phyloP scores from a whole-genome alignment of 2,888 invertebrate genomes.

The Pycnomerus fuliginosus region DNA sequence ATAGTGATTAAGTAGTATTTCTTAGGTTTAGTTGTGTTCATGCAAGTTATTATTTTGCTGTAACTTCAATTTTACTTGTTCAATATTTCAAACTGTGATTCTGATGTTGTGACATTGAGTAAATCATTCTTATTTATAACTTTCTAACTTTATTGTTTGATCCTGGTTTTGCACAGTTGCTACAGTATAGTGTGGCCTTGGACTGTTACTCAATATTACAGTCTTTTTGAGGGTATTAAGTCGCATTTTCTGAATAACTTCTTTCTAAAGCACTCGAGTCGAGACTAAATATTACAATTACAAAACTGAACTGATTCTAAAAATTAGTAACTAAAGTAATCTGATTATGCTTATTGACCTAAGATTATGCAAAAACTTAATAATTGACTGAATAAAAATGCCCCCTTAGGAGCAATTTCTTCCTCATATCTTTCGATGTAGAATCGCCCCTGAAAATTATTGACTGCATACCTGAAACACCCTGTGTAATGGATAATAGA shows the following conservation, averaged over 20 bases:
- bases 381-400: too few species aligned
- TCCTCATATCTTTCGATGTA: too few species aligned
- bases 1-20: constrained; percentile 18
- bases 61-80: neutral
- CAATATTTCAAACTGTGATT: constrained; percentile 41
- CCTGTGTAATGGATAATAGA: too few species aligned
- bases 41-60: constrained; percentile 6
- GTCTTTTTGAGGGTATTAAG: neutral
- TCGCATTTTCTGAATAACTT: neutral
- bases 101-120: constrained; percentile 30
- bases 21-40: constrained; percentile 5
- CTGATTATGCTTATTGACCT: too few species aligned
- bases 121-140: constrained; percentile 27
- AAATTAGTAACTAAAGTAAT: too few species aligned
- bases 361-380: too few species aligned
- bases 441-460: too few species aligned
- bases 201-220: neutral
- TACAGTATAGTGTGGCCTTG: neutral
- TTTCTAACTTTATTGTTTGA: neutral
- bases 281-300: neutral
- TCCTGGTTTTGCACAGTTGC: neutral
- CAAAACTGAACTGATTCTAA: neutral
- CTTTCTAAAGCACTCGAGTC: neutral
- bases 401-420: too few species aligned
- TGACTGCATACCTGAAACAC: too few species aligned